Conservation (phyloP, 2,888 invertebrate genomes). For the Limnephilus lunatus region DNA sequence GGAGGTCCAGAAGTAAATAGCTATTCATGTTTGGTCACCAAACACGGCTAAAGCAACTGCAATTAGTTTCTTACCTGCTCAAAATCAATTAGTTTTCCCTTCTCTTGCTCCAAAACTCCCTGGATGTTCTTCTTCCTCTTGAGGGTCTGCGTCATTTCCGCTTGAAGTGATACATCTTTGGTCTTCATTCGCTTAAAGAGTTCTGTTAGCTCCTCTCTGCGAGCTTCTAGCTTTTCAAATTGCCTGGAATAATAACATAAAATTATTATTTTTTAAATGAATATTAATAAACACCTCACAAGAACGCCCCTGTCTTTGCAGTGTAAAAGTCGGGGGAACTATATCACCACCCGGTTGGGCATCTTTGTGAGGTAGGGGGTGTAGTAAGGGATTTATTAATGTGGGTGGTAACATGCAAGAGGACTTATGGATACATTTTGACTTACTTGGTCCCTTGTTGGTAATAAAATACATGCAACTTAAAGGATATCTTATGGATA, state of each 20-base stretch:
- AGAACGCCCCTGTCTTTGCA: too few relatives aligned
- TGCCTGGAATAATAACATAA: conserved; percentile 72
- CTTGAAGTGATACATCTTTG: conserved; percentile 81
- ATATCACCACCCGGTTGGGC: too few relatives aligned
- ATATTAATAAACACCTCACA: too few relatives aligned
- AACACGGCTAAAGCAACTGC: too few relatives aligned
- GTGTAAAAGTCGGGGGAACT: too few relatives aligned
- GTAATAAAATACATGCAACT: background rate
- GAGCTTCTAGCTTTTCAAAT: conserved; percentile 77
- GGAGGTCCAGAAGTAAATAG: too few relatives aligned
- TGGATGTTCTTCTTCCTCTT: conserved; percentile 87
- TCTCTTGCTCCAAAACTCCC: conserved; percentile 81
- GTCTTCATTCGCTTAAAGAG: conserved; percentile 81
- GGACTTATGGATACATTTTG: too few relatives aligned
- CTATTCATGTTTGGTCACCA: too few relatives aligned
- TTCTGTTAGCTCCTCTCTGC: conserved; percentile 79
- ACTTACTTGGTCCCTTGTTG: too few relatives aligned
- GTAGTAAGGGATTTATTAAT: too few relatives aligned
- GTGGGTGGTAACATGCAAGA: too few relatives aligned
- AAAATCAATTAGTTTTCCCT: conserved; percentile 80
- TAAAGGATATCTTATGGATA: background rate
- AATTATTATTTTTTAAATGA: background rate
- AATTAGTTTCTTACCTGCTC: conserved; percentile 71
- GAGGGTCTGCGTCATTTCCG: conserved; percentile 82
- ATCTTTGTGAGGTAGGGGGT: too few relatives aligned